phyloP scores from a whole-genome alignment of 2,113 vertebrate genomes.

The Bothrops jararaca region DNA sequence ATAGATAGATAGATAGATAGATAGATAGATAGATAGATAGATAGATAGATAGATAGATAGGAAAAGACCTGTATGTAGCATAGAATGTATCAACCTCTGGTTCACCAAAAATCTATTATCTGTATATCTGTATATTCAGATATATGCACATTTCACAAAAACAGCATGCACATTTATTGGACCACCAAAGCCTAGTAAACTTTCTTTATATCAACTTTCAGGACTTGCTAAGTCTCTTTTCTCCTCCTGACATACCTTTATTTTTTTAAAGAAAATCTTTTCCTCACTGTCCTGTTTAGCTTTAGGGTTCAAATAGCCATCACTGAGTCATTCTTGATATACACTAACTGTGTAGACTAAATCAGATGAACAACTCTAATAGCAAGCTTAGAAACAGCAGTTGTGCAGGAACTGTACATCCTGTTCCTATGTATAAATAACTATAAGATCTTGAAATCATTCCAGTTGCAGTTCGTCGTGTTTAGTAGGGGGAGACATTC shows the following conservation, averaged over 20 bases:
- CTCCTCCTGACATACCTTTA: not conserved
- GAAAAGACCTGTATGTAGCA: not conserved
- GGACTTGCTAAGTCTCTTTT: not conserved
- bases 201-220: not conserved
- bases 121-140: not conserved
- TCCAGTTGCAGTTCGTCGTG: not conserved
- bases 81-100: not conserved
- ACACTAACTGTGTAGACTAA: not conserved
- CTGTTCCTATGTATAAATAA: not conserved
- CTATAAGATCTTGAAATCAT: not conserved
- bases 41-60: not conserved
- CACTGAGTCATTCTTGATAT: not conserved
- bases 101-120: not conserved
- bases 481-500: not conserved
- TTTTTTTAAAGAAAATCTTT: not conserved
- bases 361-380: not conserved
- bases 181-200: not conserved
- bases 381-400: not conserved
- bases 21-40: too few species aligned
- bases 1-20: too few species aligned
- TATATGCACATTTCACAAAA: not conserved
- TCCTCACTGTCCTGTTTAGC: not conserved
- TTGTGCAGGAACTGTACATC: not conserved
- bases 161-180: not conserved
- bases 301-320: not conserved